phyloP scores from a whole-genome alignment of 2,797 vertebrate species.

The Salarias fasciatus region DNA sequence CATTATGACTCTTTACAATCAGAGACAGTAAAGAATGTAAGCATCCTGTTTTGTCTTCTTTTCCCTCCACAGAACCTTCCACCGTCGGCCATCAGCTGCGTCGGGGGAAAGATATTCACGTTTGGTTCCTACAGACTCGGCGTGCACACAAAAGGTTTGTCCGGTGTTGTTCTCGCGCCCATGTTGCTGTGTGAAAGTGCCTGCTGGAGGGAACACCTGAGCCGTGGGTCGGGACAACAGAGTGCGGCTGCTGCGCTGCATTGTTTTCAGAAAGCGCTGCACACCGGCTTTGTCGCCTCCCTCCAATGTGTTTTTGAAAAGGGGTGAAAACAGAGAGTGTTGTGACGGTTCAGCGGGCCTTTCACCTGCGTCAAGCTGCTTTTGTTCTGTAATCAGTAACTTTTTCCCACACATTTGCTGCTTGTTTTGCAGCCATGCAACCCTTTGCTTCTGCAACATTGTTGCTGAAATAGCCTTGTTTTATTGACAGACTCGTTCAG shows the following conservation, averaged over 20 bases:
- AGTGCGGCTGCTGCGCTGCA: constrained; percentile 7
- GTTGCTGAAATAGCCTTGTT: no score
- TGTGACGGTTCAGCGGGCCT: no score
- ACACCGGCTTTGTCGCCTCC: constrained; percentile 42
- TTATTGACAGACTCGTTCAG: no score
- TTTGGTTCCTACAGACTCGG: constrained; percentile 98
- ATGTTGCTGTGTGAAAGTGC: no score
- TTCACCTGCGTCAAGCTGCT: neutral
- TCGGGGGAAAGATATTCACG: constrained; percentile 96
- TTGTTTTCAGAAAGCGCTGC: constrained; percentile 47
- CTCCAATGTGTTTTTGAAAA: constrained; percentile 42
- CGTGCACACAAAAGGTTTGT: constrained; percentile 97
- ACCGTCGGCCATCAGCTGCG: constrained; percentile 85
- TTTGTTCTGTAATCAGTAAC: neutral
- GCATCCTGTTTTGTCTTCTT: neutral
- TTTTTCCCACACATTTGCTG: neutral
- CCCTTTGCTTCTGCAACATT: no score
- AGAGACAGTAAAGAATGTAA: no score
- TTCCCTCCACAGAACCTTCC: constrained; percentile 87
- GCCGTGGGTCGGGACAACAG: neutral
- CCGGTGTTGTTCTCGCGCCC: neutral
- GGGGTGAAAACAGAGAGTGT: neutral
- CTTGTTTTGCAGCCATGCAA: no score
- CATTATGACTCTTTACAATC: no score
- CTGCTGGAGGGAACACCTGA: neutral